Percentiles rank a stretch among this genome's conserved stretches.
Evolutionary conservation across 2,797 vertebrate genomes (phyloP).

Genomic region (Steatocranus sp.): DNA sequence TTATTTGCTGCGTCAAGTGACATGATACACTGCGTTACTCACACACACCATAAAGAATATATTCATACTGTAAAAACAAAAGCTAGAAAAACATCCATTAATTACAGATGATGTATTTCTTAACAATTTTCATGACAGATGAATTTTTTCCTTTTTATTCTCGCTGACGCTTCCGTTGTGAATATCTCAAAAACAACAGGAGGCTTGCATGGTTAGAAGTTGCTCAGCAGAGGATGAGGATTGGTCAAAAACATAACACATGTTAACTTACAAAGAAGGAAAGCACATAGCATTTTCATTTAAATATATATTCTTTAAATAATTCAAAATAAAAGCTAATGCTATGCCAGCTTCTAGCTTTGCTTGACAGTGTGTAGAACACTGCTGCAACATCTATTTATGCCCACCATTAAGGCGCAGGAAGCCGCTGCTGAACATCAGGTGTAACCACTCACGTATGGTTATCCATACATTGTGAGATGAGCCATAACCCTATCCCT

Average conservation of each 20-base stretch:
- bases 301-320: neutral
- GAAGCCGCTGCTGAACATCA: neutral
- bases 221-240: neutral
- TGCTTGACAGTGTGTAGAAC: neutral
- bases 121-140: neutral
- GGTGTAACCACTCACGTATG: neutral
- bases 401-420: neutral
- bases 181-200: neutral
- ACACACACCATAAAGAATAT: neutral
- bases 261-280: neutral
- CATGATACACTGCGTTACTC: neutral
- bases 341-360: neutral
- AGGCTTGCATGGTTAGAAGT: neutral
- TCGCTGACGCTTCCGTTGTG: neutral
- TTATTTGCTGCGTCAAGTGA: neutral
- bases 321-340: neutral
- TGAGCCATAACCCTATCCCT: neutral
- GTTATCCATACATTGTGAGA: neutral
- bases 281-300: neutral
- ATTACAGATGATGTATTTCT: neutral
- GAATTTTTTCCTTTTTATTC: neutral
- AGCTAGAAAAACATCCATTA: neutral
- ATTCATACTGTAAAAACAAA: neutral
- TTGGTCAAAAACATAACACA: neutral
- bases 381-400: neutral